Evolutionary conservation across 2,797 vertebrate species (phyloP), one percentile per base, ranked within the genome.

Genomic region (Zalophus californianus): DNA sequence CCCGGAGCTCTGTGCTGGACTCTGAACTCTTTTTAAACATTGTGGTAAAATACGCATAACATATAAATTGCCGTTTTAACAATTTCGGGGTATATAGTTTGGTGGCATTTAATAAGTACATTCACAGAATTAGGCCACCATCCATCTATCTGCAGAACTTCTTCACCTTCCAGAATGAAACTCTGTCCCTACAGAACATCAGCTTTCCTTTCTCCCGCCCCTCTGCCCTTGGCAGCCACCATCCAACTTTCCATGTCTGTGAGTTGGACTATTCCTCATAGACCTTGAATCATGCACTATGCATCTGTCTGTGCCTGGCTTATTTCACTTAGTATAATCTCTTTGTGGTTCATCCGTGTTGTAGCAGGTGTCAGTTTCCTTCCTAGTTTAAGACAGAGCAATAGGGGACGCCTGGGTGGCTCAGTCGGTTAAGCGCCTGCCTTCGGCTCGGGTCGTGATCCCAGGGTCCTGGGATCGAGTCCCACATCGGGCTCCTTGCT

Each of bases 241-340:
- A 6, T 16, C 50, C 52, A 41, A 6, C 88, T 70, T 21, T 70
- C 25, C 0, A 1, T 50, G 72, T 79, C 32, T 1, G 2, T 52
- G 72, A 35, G 12, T 21, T 12, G 18, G 32, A 10, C 54, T 5
- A 0, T n/a, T 35, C 56, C 79, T 52, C 2, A 2, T 9, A 1
- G 7, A 44, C 1, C 16, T 20, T 13, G 56, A 58, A 2, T 8
- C 38, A 1, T 2, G 18, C 56, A 5, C 3, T 20, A 0, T 64
- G 23, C 48, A 50, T 38, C 64, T 18, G 10, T 58, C 7, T 25
- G 82, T 18, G 54, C 20, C 10, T 48, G 78, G 38, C 38, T 83
- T 58, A 2, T 48, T 25, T 83, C 29, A 38, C 38, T 38, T 14
- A 7, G 4, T 23, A 13, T 32, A 0, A 5, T n/a, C 10, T 27